Conservation (phyloP, 2,888 invertebrate species). For the Malthinus flaveolus region DNA sequence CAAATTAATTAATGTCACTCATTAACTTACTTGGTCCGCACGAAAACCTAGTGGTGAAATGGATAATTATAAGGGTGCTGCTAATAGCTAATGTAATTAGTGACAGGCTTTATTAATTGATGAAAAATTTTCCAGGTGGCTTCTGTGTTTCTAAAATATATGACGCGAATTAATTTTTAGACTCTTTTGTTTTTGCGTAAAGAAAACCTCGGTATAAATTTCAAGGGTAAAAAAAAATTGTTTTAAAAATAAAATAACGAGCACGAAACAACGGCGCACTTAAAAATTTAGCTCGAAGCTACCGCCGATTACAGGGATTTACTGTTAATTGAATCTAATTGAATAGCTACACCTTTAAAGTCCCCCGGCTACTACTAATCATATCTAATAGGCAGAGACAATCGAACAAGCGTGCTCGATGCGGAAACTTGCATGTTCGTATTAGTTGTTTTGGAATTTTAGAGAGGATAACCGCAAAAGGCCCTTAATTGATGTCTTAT, state of each 20-base stretch:
- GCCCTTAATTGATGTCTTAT: constrained; percentile 16
- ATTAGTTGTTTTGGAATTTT: constrained; percentile 28
- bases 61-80: constrained; percentile 49
- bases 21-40: constrained; percentile 43
- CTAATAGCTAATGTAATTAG: constrained; percentile 53
- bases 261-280: constrained; percentile 9
- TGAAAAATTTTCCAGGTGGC: constrained; percentile 50
- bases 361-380: constrained; percentile 31
- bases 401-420: constrained; percentile 29
- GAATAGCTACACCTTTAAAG: constrained; percentile 32
- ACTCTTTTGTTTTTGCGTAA: background rate
- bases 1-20: constrained; percentile 42
- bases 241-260: constrained; percentile 7
- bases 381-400: constrained; percentile 36
- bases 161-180: constrained; percentile 5
- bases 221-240: background rate
- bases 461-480: constrained; percentile 21
- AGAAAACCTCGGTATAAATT: background rate
- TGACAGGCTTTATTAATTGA: constrained; percentile 49
- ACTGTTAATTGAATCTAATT: constrained; percentile 31
- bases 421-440: constrained; percentile 30
- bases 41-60: constrained; percentile 45
- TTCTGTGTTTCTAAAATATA: constrained; percentile 35
- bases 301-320: constrained; percentile 32
- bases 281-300: constrained; percentile 23